Percentiles rank a stretch among this genome's conserved stretches.
Conservation (phyloP, 1,140 invertebrate genomes). For the Sitobion miscanthi region DNA sequence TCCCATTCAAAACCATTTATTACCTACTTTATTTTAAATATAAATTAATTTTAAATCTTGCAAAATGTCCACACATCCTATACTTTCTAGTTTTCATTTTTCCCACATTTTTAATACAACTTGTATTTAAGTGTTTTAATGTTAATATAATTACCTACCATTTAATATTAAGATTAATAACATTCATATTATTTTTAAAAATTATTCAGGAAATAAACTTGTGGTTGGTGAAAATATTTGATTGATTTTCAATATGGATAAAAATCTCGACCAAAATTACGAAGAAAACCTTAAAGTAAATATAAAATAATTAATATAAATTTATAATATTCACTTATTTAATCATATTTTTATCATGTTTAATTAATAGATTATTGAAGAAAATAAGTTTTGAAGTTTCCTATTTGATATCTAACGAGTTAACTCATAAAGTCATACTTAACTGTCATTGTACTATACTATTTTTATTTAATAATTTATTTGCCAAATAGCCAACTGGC, state of each 20-base stretch:
- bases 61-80: too few species aligned
- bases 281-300: not conserved
- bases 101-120: too few species aligned
- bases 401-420: not conserved
- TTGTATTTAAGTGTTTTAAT: too few species aligned
- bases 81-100: too few species aligned
- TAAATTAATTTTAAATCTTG: too few species aligned
- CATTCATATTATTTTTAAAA: too few species aligned
- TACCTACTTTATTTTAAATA: too few species aligned
- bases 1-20: too few species aligned
- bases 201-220: too few species aligned
- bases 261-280: not conserved
- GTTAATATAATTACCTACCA: too few species aligned
- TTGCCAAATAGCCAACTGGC: not conserved
- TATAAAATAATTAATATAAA: not conserved
- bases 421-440: not conserved
- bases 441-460: not conserved
- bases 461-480: not conserved
- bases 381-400: not conserved
- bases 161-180: too few species aligned
- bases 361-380: not conserved
- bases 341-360: not conserved
- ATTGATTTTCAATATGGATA: not conserved
- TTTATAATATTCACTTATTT: not conserved
- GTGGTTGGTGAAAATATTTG: not conserved